phyloP scores from a whole-genome alignment of 2,113 vertebrate species.

The Amphiprion percula region DNA sequence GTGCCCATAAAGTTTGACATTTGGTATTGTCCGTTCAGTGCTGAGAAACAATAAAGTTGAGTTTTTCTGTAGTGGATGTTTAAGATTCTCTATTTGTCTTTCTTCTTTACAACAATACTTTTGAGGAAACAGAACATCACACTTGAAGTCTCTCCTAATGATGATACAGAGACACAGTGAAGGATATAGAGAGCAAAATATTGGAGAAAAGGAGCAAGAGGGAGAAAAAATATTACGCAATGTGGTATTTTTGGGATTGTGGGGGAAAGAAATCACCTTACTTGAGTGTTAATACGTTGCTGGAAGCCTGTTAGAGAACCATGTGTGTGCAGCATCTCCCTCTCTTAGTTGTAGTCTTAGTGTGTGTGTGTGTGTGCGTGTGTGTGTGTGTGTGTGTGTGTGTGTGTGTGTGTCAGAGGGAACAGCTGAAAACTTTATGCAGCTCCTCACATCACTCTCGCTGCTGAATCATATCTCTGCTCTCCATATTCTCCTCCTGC shows the following conservation, averaged over 20 bases:
- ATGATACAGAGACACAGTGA: background rate
- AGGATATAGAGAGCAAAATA: slow-evolving; percentile 3
- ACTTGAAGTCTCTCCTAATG: background rate
- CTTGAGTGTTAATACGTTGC: slow-evolving; percentile 39
- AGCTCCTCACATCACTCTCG: slow-evolving; percentile 34
- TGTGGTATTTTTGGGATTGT: slow-evolving; percentile 54
- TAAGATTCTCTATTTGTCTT: background rate
- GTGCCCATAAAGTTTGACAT: background rate
- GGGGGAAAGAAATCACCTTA: slow-evolving; percentile 11
- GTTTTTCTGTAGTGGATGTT: background rate
- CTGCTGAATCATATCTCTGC: slow-evolving; percentile 56
- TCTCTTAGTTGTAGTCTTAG: background rate
- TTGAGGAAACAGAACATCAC: background rate
- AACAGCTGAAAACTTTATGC: slow-evolving; percentile 26
- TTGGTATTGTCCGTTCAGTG: background rate
- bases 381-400: background rate
- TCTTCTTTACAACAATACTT: background rate
- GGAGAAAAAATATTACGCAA: slow-evolving; percentile 29
- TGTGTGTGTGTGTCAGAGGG: background rate
- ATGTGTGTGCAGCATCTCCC: slow-evolving; percentile 29
- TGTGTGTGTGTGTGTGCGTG: slow-evolving; percentile 2
- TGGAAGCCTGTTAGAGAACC: slow-evolving; percentile 22
- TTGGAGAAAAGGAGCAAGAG: slow-evolving; percentile 1
- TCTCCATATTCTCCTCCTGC: slow-evolving; percentile 41
- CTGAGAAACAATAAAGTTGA: background rate